These are phyloP conservation scores for Dusona sp. DNA, from an alignment of 2,888 invertebrate species.

Conservation along the genomic window DNA sequence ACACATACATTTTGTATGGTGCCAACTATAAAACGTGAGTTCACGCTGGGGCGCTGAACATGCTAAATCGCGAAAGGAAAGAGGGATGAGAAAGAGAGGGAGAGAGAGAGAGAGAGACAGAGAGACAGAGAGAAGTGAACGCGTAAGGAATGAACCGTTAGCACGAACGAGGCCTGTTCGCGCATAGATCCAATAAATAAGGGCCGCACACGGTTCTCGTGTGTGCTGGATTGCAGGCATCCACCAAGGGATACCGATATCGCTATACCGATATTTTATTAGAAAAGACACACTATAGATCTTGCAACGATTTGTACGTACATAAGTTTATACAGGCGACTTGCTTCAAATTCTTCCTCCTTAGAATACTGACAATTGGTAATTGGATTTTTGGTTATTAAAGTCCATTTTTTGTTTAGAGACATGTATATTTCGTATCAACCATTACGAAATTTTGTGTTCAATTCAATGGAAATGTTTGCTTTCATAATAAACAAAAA, in stretches of 20 bases:
- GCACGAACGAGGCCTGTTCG: slow-evolving; percentile 52
- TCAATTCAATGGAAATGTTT: not conserved
- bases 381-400: not conserved
- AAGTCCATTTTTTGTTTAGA: not conserved
- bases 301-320: slow-evolving; percentile 64
- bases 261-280: slow-evolving; percentile 12
- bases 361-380: too few species aligned
- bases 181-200: slow-evolving; percentile 78
- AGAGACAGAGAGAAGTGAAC: slow-evolving; percentile 58
- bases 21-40: slow-evolving; percentile 24
- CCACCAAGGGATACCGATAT: not conserved
- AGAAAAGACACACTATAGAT: slow-evolving; percentile 26
- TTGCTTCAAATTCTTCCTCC: not conserved
- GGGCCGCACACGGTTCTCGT: slow-evolving; percentile 50
- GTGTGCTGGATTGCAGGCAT: slow-evolving; percentile 28
- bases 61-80: slow-evolving; percentile 21
- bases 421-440: not conserved
- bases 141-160: slow-evolving; percentile 78
- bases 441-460: not conserved
- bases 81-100: slow-evolving; percentile 20
- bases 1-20: slow-evolving; percentile 1
- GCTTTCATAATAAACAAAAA: not conserved
- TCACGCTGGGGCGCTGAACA: slow-evolving; percentile 8
- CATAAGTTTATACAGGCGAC: slow-evolving; percentile 10
- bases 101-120: slow-evolving; percentile 52